A percentile compares a stretch with the other conserved stretches of the same genome.
Conservation (phyloP, 2,888 invertebrate genomes). For the Tortrix viridana region DNA sequence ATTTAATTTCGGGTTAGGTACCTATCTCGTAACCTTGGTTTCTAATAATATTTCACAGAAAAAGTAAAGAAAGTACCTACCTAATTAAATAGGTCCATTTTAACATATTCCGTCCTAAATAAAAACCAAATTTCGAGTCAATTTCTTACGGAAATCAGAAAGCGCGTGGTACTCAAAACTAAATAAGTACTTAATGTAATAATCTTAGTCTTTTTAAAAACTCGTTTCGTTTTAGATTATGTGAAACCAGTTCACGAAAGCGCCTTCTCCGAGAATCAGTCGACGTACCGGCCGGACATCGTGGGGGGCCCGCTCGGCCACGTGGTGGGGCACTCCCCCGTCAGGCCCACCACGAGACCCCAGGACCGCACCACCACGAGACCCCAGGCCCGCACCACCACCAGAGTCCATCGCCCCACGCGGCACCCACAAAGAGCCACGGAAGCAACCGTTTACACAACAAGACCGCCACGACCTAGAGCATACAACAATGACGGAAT, state of each 20-base stretch:
- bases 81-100: no score
- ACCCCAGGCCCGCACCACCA: conserved; percentile 19
- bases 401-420: conserved; percentile 11
- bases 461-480: conserved; percentile 50
- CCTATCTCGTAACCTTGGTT: no score
- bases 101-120: no score
- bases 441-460: conserved; percentile 7
- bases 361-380: conserved; percentile 25
- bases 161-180: no score
- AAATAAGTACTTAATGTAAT: no score
- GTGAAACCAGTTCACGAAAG: conserved; percentile 73
- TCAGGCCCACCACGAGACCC: conserved; percentile 49
- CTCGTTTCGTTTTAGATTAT: conserved; percentile 55
- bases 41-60: no score
- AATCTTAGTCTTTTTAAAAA: background rate
- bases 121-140: no score
- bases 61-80: no score
- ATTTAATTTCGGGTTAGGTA: no score
- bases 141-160: no score
- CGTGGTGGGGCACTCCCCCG: conserved; percentile 62
- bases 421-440: conserved; percentile 29
- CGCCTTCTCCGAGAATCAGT: conserved; percentile 49
- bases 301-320: conserved; percentile 66
- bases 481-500: conserved; percentile 51
- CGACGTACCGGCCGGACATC: conserved; percentile 60